Conservation (phyloP, 2,113 vertebrate species). For the Pogona vitticeps region DNA sequence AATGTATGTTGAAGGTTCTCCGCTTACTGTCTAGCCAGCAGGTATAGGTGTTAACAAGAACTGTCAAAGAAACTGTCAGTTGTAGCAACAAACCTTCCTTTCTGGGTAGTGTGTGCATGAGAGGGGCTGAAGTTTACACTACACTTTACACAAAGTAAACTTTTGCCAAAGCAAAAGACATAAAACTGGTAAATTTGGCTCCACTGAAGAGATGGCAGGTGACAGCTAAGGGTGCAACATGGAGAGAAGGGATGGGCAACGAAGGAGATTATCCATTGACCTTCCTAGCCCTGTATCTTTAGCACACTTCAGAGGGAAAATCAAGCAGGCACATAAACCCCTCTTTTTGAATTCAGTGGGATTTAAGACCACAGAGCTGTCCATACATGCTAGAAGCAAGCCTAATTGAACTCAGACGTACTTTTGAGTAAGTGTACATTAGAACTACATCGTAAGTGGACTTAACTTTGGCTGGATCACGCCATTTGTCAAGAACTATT, state of each 20-base stretch:
- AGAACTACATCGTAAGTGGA: neutral
- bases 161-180: neutral
- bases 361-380: neutral
- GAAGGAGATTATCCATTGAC: too few relatives aligned
- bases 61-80: neutral
- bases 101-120: neutral
- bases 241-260: neutral
- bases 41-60: neutral
- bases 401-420: neutral
- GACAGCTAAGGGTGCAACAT: too few relatives aligned
- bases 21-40: neutral
- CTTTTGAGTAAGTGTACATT: neutral
- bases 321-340: neutral
- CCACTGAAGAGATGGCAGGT: too few relatives aligned
- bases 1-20: neutral
- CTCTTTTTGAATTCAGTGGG: neutral
- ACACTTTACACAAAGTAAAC: too few relatives aligned
- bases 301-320: neutral
- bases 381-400: neutral
- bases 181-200: neutral
- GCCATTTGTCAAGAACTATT: slow-evolving; percentile 73
- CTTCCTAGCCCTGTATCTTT: neutral
- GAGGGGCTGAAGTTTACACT: neutral
- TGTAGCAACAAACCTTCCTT: too few relatives aligned
- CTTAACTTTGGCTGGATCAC: slow-evolving; percentile 43